Percentiles rank a stretch among this genome's conserved stretches.
phyloP scores from a whole-genome alignment of 2,113 vertebrate genomes.

The Myrmophylax atrothorax region DNA sequence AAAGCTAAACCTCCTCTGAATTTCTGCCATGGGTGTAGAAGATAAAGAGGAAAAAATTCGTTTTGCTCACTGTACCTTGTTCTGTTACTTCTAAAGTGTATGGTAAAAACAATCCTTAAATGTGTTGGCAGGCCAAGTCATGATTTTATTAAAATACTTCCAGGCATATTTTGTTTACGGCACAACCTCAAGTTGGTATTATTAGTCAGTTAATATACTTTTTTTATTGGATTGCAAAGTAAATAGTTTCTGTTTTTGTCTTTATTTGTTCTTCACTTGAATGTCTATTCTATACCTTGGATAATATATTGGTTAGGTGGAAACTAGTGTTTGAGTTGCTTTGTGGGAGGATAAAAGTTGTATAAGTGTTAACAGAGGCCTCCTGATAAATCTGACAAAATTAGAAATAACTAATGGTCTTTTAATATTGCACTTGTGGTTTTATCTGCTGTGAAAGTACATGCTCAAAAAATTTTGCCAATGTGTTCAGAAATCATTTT shows the following conservation, averaged over 20 bases:
- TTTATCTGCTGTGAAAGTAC: neutral
- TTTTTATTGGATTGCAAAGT: neutral
- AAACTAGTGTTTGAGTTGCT: neutral
- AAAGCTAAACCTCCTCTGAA: neutral
- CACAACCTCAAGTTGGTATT: neutral
- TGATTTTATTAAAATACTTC: neutral
- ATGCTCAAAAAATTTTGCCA: neutral
- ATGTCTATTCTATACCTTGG: neutral
- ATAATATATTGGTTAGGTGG: neutral
- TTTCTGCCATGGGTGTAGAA: neutral
- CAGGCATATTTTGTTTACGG: neutral
- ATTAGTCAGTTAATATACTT: neutral
- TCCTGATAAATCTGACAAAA: neutral
- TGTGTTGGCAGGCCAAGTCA: neutral
- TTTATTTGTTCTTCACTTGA: neutral
- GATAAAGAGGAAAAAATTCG: neutral
- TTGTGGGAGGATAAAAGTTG: neutral
- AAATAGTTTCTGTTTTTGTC: neutral
- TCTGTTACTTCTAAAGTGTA: neutral
- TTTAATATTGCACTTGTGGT: neutral
- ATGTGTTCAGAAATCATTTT: neutral
- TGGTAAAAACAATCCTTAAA: neutral
- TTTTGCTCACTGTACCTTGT: neutral
- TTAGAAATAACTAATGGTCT: neutral
- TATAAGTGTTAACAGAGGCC: neutral